Evolutionary conservation across 2,797 vertebrate genomes (phyloP).

Genomic region (Crocodylus rhombifer): DNA sequence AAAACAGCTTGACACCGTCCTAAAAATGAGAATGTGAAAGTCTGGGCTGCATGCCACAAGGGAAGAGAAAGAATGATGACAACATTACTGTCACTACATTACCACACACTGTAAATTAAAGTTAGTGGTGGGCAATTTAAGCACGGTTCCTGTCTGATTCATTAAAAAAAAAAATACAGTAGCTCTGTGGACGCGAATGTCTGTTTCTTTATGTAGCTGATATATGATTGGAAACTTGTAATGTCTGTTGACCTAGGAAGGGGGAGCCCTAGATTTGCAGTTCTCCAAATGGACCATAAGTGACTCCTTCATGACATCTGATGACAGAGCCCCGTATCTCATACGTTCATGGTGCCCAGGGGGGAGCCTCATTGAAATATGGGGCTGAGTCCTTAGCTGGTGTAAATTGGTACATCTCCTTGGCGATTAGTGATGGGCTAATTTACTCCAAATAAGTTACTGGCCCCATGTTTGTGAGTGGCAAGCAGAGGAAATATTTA

Average conservation of each 20-base stretch:
- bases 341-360: not conserved
- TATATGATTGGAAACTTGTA: slow-evolving; percentile 10
- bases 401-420: slow-evolving; percentile 66
- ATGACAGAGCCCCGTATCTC: not conserved
- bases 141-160: slow-evolving; percentile 68
- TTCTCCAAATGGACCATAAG: not conserved
- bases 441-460: slow-evolving; percentile 57
- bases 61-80: slow-evolving; percentile 73
- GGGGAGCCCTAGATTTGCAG: not conserved
- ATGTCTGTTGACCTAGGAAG: not conserved
- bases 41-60: slow-evolving; percentile 66
- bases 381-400: slow-evolving; percentile 52
- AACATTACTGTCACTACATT: slow-evolving; percentile 73
- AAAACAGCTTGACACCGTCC: slow-evolving; percentile 41
- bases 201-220: slow-evolving; percentile 20
- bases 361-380: slow-evolving; percentile 34
- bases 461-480: slow-evolving; percentile 35
- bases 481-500: slow-evolving; percentile 75
- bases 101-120: slow-evolving; percentile 75
- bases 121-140: slow-evolving; percentile 48
- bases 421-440: slow-evolving; percentile 67
- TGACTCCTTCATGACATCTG: not conserved
- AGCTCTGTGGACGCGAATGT: slow-evolving; percentile 44
- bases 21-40: slow-evolving; percentile 61
- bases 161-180: slow-evolving; percentile 67